Evolutionary conservation across 2,888 invertebrate species (phyloP).

Genomic region (Drosophila peninsularis): DNA sequence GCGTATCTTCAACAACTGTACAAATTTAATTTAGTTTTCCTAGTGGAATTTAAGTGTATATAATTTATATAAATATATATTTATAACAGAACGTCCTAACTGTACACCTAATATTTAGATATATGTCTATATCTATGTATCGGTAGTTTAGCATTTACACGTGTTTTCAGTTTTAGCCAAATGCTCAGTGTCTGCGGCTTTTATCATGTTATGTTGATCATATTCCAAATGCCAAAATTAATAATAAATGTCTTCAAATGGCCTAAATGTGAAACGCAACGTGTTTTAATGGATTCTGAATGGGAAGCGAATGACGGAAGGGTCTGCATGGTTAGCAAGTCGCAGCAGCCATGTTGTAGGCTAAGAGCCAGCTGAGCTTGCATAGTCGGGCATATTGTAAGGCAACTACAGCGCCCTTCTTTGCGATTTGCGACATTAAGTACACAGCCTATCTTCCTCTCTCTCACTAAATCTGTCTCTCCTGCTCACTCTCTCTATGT

Average conservation of each 20-base stretch:
- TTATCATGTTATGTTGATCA: slow-evolving; percentile 57
- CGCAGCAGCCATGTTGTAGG: no score
- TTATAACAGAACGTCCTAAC: slow-evolving; percentile 40
- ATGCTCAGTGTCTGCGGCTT: slow-evolving; percentile 11
- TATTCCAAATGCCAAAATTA: slow-evolving; percentile 66
- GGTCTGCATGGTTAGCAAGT: no score
- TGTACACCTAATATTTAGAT: slow-evolving; percentile 27
- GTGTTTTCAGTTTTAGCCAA: slow-evolving; percentile 35
- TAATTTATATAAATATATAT: slow-evolving; percentile 44
- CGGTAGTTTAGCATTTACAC: slow-evolving; percentile 20
- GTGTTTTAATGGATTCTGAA: slow-evolving; percentile 1
- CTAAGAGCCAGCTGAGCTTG: no score
- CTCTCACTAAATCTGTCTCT: neutral
- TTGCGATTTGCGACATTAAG: no score
- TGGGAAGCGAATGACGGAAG: no score
- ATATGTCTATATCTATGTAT: slow-evolving; percentile 28
- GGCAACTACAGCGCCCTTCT: no score
- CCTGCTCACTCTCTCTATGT: neutral
- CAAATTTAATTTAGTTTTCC: slow-evolving; percentile 44
- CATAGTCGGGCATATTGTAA: no score
- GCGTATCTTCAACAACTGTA: slow-evolving; percentile 51
- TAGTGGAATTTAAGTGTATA: slow-evolving; percentile 49
- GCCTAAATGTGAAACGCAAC: slow-evolving; percentile 36
- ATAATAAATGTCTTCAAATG: slow-evolving; percentile 54
- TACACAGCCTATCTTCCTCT: neutral